Conservation (phyloP, 2,797 vertebrate genomes). For the Nothura maculosa region DNA sequence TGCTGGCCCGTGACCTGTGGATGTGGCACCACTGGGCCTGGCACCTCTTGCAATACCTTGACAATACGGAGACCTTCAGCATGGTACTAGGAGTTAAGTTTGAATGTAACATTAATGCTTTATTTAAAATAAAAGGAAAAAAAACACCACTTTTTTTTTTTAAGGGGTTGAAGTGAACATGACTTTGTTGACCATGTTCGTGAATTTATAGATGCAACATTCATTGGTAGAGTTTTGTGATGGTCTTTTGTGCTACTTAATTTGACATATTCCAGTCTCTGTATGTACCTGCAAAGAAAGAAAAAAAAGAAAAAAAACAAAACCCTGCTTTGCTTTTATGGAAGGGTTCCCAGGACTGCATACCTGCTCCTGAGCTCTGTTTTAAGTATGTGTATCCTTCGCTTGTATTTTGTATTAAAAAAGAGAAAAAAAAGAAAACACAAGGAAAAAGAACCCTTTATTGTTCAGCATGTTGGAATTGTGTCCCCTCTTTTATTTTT, state of each 20-base stretch:
- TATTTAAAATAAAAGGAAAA: constrained; percentile 76
- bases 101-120: constrained; percentile 84
- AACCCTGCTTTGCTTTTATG: constrained; percentile 79
- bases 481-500: constrained; percentile 79
- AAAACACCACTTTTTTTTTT: background rate
- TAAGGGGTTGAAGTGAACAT: constrained; percentile 80
- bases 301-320: constrained; percentile 15
- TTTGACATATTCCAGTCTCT: constrained; percentile 84
- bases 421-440: constrained; percentile 77
- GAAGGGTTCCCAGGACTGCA: constrained; percentile 81
- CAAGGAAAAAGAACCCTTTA: constrained; percentile 81
- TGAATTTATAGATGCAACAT: constrained; percentile 80
- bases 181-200: constrained; percentile 80
- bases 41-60: constrained; percentile 69
- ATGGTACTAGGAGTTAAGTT: constrained; percentile 79
- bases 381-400: constrained; percentile 84
- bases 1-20: background rate
- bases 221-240: constrained; percentile 82
- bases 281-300: constrained; percentile 83
- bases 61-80: constrained; percentile 69
- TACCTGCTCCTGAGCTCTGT: constrained; percentile 84
- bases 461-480: constrained; percentile 86
- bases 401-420: constrained; percentile 89
- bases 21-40: constrained; percentile 2
- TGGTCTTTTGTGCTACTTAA: constrained; percentile 83